These are phyloP conservation scores for Argyrosomus regius DNA, from an alignment of 2,797 vertebrate species.

Conservation along the genomic window DNA sequence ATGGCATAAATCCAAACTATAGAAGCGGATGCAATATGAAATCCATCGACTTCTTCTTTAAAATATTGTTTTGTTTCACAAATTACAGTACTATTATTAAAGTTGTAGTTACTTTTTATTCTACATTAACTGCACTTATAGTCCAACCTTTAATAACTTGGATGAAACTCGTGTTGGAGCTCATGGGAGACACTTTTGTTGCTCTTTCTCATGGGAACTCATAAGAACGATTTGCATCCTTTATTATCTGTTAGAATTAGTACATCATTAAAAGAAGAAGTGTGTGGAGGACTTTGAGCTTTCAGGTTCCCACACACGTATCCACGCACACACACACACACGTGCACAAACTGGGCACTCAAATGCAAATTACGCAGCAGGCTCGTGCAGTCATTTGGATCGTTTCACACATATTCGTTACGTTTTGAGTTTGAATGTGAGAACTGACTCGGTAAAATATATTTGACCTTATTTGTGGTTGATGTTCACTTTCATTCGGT, in stretches of 20 bases:
- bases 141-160: too few species aligned
- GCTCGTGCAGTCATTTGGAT: neutral
- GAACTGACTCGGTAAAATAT: neutral
- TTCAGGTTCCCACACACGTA: conserved; percentile 36
- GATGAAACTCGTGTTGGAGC: too few species aligned
- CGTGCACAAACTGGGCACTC: conserved; percentile 15
- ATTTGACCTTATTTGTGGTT: neutral
- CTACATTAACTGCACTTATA: too few species aligned
- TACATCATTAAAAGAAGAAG: conserved; percentile 26
- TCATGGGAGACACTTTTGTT: neutral
- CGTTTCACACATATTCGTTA: neutral
- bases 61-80: neutral
- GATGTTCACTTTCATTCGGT: neutral
- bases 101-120: neutral
- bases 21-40: neutral
- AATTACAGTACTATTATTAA: too few species aligned
- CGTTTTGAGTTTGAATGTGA: neutral
- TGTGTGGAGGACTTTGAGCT: conserved; percentile 23
- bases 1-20: conserved; percentile 1
- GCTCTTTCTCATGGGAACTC: conserved; percentile 56
- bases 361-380: conserved; percentile 32
- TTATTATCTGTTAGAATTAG: conserved; percentile 56
- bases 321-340: neutral
- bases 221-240: conserved; percentile 25
- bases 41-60: neutral